Base-by-base conservation (phyloP, 2,113 vertebrate genomes). In the Butastur rufipennis region DNA sequence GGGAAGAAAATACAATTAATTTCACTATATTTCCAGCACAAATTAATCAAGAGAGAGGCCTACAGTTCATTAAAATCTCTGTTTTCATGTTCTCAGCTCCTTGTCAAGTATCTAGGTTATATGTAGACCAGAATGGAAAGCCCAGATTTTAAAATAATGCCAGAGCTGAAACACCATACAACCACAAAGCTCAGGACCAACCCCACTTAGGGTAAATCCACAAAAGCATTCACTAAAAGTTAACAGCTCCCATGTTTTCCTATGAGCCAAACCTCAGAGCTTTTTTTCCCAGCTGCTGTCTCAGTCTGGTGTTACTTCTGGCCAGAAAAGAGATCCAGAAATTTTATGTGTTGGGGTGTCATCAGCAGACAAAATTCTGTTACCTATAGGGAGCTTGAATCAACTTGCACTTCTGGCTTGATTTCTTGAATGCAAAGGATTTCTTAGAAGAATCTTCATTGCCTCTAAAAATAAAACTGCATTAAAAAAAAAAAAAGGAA, bases 1-100 rank as follows among this genome's bases (percentile, higher is more conserved):
- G 32, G 88, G 92, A 97, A 89, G 94, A 97, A 97, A 86, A 71
- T 75, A 75, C 81, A 89, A 97, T 95, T 95, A 91, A 96, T 97
- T 94, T 95, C 31, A 78, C 52, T 52, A 36, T 59, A 86, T 86
- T 95, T 91, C 68, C 50, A 94, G 70, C 34, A 81, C 66, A 87
- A 89, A 92, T 95, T 93, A 96, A 95, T 96, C 86, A 94, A 92
- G 91, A 88, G 9, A 38, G 75, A 87, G 36, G n/a, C 13, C 73
- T 62, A 80, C 12, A 40, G 68, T 93, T 93, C 88, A 96, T 91
- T 92, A 91, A 11, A 89, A 94, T 89, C 12, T 81, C 34, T 82
- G 48, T 79, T 95, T 84, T 91, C 83, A 61, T 0, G 0, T 93
- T 91, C 87, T 75, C 48, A 93, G 27, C 50, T 93, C 83, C 65